These are phyloP conservation scores for Plebejus argus DNA, from an alignment of 2,888 invertebrate genomes.

Conservation along the genomic window DNA sequence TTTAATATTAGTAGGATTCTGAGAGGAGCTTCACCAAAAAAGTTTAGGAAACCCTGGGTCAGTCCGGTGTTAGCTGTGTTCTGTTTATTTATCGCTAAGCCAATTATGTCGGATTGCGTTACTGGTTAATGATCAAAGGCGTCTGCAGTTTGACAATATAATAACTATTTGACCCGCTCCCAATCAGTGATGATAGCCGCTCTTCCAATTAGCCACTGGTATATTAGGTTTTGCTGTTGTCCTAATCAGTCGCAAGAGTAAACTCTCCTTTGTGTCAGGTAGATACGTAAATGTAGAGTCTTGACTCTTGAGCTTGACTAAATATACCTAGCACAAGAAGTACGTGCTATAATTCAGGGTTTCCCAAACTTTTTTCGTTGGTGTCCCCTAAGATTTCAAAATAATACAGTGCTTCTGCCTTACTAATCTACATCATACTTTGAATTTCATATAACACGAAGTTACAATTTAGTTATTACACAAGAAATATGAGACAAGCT, in stretches of 20 bases:
- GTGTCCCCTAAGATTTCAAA: too few species aligned
- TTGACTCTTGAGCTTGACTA: neutral
- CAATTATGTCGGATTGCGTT: conserved; percentile 13
- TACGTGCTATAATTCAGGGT: neutral
- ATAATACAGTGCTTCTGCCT: too few species aligned
- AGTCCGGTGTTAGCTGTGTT: neutral
- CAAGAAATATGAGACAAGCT: too few species aligned
- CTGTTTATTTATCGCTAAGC: conserved; percentile 13
- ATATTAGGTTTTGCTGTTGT: conserved; percentile 52
- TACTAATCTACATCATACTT: too few species aligned
- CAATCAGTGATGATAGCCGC: conserved; percentile 43
- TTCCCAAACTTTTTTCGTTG: too few species aligned
- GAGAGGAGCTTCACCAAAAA: neutral
- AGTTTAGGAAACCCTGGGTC: neutral
- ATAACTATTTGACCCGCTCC: conserved; percentile 35
- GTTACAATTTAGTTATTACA: too few species aligned
- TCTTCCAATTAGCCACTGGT: conserved; percentile 54
- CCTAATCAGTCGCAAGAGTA: conserved; percentile 57
- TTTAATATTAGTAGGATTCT: too few species aligned
- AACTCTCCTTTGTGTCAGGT: conserved; percentile 56
- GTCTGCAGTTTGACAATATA: conserved; percentile 29
- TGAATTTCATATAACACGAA: too few species aligned
- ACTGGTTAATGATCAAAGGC: conserved; percentile 34
- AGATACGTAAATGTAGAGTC: neutral
- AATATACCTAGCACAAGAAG: neutral